These are phyloP conservation scores for Bambusicola thoracicus DNA, from an alignment of 2,113 vertebrate genomes.

Conservation along the genomic window DNA sequence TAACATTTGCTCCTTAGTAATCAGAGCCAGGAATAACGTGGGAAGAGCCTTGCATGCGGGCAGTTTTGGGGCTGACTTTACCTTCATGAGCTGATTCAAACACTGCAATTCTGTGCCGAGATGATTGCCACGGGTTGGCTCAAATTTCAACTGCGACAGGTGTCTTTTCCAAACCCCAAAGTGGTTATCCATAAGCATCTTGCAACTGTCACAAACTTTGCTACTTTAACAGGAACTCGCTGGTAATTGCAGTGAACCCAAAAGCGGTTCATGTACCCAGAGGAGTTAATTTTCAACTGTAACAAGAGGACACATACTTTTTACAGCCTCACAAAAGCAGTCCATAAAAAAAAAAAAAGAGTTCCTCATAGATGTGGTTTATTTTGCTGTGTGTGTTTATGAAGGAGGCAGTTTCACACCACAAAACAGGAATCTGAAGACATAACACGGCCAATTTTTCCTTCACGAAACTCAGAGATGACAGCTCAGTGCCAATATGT, in stretches of 20 bases:
- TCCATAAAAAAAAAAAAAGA: background rate
- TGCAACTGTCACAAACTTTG: background rate
- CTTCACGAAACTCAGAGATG: background rate
- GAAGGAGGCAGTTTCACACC: slow-evolving; percentile 1
- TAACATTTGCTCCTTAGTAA: background rate
- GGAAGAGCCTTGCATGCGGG: background rate
- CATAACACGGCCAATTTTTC: background rate
- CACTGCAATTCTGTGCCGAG: background rate
- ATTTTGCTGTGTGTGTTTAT: background rate
- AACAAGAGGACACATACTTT: background rate
- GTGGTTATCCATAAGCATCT: background rate
- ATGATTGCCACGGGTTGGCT: background rate
- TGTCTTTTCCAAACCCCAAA: slow-evolving; percentile 22
- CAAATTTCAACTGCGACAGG: background rate
- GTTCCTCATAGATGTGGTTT: background rate
- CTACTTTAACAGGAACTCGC: background rate
- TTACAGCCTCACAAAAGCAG: background rate
- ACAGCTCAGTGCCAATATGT: background rate
- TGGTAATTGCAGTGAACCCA: background rate
- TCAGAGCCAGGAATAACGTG: background rate
- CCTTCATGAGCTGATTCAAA: background rate
- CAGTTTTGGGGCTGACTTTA: background rate
- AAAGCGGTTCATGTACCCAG: background rate
- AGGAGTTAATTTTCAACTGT: background rate
- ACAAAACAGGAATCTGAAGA: background rate